Base-by-base conservation (phyloP, 2,113 vertebrate species). In the Orycteropus afer region DNA sequence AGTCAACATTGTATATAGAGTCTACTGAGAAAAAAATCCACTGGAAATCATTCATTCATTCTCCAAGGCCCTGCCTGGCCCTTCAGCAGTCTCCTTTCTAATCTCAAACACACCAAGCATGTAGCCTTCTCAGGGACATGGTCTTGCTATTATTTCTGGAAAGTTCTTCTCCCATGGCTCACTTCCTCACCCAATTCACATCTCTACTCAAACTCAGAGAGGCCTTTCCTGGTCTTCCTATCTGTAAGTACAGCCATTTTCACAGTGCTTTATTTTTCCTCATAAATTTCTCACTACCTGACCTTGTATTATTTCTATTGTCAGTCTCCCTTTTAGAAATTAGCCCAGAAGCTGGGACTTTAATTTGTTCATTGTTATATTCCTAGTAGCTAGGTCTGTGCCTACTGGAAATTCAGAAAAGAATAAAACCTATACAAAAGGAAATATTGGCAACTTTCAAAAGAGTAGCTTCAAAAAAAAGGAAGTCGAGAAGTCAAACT, bases 341-440 rank as follows among this genome's bases (percentile, higher is more conserved):
- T 69, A 86, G 40, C 34, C 84, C 53, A 88, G 67, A 73, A 53
- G 13, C 81, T 87, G 45, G 63, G 55, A 37, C 55, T 86, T 96
- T 76, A 51, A 69, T 79, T 49, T 77, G 40, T 77, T 76, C 18
- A 7, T 63, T 65, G 27, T 27, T n/a, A 0, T 59, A 34, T 23
- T 22, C 47, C 51, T 91, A 53, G 59, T 40, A 74, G 15, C 51
- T 80, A 69, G 69, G 57, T 55, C 74, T 86, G 7, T 89, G 63
- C 27, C 89, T 57, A 55, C 37, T 71, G 20, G 77, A 90, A 91
- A 89, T 77, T 94, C 84, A 93, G 84, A 84, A 84, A 87, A 91
- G 45, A 73, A 45, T 74, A 93, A 94, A 40, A 76, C 53, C 40
- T 90, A 29, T 1, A 61, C 47, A 34, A 83, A 63, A 86, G 13